Percentiles rank a stretch among this genome's conserved stretches.
These are phyloP conservation scores for Thaumatotibia leucotreta DNA, from an alignment of 1,140 invertebrate species.

Conservation along the genomic window DNA sequence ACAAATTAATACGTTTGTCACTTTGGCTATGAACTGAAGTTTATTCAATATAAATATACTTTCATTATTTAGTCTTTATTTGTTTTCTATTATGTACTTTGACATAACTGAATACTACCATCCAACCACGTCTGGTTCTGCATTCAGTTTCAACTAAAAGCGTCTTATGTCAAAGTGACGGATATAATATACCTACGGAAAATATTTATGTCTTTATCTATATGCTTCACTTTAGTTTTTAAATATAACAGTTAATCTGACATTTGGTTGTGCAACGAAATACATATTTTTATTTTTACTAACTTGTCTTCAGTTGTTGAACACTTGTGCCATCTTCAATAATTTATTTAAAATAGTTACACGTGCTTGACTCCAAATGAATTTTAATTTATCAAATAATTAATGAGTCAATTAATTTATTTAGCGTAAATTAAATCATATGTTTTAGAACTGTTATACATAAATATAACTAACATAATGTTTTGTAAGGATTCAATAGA, in stretches of 20 bases:
- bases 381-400: constrained; percentile 12
- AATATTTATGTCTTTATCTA: neutral
- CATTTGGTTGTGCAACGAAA: constrained; percentile 49
- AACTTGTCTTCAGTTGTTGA: neutral
- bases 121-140: neutral
- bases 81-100: neutral
- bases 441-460: constrained; percentile 11
- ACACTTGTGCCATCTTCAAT: constrained; percentile 12
- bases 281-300: constrained; percentile 21
- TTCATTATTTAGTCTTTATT: neutral
- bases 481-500: constrained; percentile 2
- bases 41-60: neutral
- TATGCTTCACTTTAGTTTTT: neutral
- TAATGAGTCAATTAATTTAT: constrained; percentile 12
- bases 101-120: neutral
- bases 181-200: neutral
- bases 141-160: neutral
- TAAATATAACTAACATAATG: neutral
- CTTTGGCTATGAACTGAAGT: neutral
- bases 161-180: neutral
- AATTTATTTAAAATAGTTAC: constrained; percentile 13
- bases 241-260: constrained; percentile 6
- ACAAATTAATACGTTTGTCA: neutral
- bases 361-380: constrained; percentile 8
- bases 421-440: constrained; percentile 12